Evolutionary conservation across 2,797 vertebrate genomes (phyloP).

Genomic region (Apogon talboti): DNA sequence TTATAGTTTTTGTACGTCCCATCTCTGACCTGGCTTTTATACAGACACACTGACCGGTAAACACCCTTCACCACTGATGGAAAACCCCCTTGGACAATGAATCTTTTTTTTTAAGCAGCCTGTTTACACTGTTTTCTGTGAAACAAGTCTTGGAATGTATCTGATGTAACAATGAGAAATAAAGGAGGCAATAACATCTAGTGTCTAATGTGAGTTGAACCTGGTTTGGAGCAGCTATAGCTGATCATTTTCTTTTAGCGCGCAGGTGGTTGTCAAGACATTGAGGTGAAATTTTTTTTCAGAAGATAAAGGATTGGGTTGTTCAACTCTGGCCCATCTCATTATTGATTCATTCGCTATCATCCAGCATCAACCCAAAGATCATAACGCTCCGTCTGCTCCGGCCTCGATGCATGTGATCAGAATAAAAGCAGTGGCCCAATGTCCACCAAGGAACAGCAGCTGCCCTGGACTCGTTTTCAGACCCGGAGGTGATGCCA

Average conservation of each 20-base stretch:
- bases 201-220: slow-evolving; percentile 41
- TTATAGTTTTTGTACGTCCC: background rate
- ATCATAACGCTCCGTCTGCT: slow-evolving; percentile 50
- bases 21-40: background rate
- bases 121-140: slow-evolving; percentile 43
- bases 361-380: slow-evolving; percentile 49
- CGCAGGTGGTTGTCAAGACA: slow-evolving; percentile 27
- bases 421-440: slow-evolving; percentile 38
- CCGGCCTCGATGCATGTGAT: slow-evolving; percentile 47
- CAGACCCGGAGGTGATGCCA: slow-evolving; percentile 10
- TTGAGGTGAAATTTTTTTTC: slow-evolving; percentile 34
- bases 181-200: slow-evolving; percentile 41
- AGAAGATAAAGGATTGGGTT: slow-evolving; percentile 44
- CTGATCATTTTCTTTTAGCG: slow-evolving; percentile 9
- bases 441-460: slow-evolving; percentile 7
- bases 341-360: slow-evolving; percentile 63
- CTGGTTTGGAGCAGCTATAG: slow-evolving; percentile 38
- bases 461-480: slow-evolving; percentile 3
- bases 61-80: background rate
- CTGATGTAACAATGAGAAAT: slow-evolving; percentile 69
- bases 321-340: slow-evolving; percentile 42
- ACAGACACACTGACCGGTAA: slow-evolving; percentile 13
- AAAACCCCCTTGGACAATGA: background rate
- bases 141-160: slow-evolving; percentile 43
- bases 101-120: slow-evolving; percentile 11